Evolutionary conservation across 2,113 vertebrate species (phyloP), one percentile per base, ranked within the genome.

Genomic region (Dromiciops gliroides): DNA sequence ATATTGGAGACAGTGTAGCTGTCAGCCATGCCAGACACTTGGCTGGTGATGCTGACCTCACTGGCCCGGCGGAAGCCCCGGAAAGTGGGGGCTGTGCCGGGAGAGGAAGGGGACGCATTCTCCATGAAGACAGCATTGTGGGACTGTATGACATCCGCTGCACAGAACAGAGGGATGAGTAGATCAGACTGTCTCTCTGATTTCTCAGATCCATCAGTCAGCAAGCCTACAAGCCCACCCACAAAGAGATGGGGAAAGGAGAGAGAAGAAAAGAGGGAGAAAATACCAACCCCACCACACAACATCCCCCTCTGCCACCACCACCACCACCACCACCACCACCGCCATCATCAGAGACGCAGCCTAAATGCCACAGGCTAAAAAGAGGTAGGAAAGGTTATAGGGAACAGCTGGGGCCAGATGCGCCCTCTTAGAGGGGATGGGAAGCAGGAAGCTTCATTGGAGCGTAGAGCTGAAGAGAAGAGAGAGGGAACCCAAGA

Each of bases 21-120:
- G 99, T 99, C 99, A 91, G 99, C 99, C 99, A 99, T 99, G 98
- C 99, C 99, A 91, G 99, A 99, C 98, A 99, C 99, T 99, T 99
- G 99, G 99, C 99, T 99, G 98, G 99, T 99, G 97, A 99, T 99
- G 99, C 99, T 99, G 99, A 99, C 99, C 98, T 99, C 99, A 97
- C 99, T 99, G 98, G 99, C 99, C 97, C 99, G 99, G 98, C 99
- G 99, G 98, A 99, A 99, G 97, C 99, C 99, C 97, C 99, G 98
- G 99, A 98, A 98, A 96, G 98, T 94, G 97, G 99, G 99, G 97
- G 98, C 99, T 91, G 98, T 98, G 97, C 99, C 96, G 10, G 99
- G 99, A 95, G 99, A 99, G 96, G 99, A 99, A 98, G 99, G 99
- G 97, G 99, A 99, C 48, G 98, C 96, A 97, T 97, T 99, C 98